A percentile compares a stretch with the other conserved stretches of the same genome.
Evolutionary conservation across 1,140 invertebrate species (phyloP).

Genomic region (Araneus ventricosus): DNA sequence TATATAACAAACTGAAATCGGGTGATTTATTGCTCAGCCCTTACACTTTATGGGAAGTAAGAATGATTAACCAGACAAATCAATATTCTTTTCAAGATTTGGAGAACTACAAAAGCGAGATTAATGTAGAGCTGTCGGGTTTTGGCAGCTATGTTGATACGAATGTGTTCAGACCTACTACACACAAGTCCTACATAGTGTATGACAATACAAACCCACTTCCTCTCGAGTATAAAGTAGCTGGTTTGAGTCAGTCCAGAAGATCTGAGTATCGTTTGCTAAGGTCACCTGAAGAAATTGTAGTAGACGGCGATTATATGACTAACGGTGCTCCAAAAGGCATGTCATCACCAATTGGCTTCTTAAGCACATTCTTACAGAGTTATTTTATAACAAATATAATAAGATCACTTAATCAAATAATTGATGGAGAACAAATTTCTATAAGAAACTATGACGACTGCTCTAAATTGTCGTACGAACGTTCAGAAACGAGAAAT

Average conservation of each 20-base stretch:
- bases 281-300: not conserved
- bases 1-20: not conserved
- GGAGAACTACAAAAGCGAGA: not conserved
- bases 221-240: too few relatives aligned
- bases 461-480: not conserved
- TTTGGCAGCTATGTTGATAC: slow-evolving; percentile 1
- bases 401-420: not conserved
- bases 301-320: not conserved
- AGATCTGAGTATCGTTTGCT: not conserved
- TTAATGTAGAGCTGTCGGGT: slow-evolving; percentile 13
- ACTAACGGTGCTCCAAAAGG: not conserved
- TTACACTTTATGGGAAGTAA: not conserved
- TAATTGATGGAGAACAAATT: too few relatives aligned
- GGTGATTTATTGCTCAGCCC: slow-evolving; percentile 36
- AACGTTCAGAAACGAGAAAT: not conserved
- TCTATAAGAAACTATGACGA: not conserved
- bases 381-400: not conserved
- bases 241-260: not conserved
- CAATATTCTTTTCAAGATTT: not conserved
- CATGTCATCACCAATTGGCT: not conserved
- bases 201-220: too few relatives aligned
- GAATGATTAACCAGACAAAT: not conserved
- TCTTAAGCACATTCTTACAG: not conserved
- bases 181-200: too few relatives aligned
- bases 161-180: not conserved